Evolutionary conservation across 2,888 invertebrate genomes (phyloP).

Genomic region (Drosophila antonietae): DNA sequence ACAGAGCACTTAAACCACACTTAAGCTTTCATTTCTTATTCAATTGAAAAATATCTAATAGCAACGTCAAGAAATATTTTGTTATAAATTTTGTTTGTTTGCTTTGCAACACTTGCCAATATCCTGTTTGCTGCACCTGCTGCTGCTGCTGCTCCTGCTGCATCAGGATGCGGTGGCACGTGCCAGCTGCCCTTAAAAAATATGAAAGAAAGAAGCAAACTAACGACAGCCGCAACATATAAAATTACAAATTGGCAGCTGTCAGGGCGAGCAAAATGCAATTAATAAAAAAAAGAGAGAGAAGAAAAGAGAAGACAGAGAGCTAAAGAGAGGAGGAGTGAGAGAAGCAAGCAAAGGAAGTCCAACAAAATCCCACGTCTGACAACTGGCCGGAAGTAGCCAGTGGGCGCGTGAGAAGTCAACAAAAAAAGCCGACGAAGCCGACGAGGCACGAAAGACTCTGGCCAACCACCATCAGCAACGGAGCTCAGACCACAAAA

Average conservation of each 20-base stretch:
- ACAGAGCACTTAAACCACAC: background rate
- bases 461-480: background rate
- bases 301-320: background rate
- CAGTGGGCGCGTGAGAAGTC: slow-evolving; percentile 33
- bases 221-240: slow-evolving; percentile 54
- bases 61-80: slow-evolving; percentile 2
- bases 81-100: background rate
- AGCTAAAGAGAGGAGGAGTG: background rate
- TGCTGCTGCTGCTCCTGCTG: slow-evolving; percentile 10
- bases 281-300: slow-evolving; percentile 38
- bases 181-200: slow-evolving; percentile 36
- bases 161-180: slow-evolving; percentile 49
- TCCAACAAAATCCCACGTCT: slow-evolving; percentile 55
- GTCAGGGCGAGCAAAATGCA: slow-evolving; percentile 37
- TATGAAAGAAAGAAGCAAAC: background rate
- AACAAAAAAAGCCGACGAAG: slow-evolving; percentile 33
- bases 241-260: slow-evolving; percentile 71
- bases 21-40: background rate
- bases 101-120: background rate
- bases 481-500: slow-evolving; percentile 33
- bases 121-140: slow-evolving; percentile 26
- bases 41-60: background rate
- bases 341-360: slow-evolving; percentile 32
- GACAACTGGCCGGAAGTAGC: slow-evolving; percentile 43
- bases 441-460: background rate